These are phyloP conservation scores for Brevimyrus niger DNA, from an alignment of 2,113 vertebrate species.

Conservation along the genomic window DNA sequence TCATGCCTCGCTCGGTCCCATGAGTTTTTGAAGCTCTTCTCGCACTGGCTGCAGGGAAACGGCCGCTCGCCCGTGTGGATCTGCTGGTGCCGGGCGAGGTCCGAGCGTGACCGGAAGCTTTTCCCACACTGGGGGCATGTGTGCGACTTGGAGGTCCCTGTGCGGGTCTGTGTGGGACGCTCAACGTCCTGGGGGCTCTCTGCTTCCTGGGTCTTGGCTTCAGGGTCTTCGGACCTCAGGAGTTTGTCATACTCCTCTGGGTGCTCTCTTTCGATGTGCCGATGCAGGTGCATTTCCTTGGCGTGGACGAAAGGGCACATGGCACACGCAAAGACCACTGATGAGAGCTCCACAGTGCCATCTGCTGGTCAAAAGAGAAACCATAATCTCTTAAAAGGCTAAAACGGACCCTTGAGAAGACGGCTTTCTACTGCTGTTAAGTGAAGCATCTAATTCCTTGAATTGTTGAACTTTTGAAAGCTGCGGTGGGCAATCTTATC, in stretches of 20 bases:
- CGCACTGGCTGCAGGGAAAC: slow-evolving; percentile 33
- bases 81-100: slow-evolving; percentile 43
- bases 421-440: background rate
- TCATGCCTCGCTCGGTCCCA: slow-evolving; percentile 13
- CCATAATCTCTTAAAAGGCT: background rate
- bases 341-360: slow-evolving; percentile 44
- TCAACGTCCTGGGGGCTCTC: slow-evolving; percentile 44
- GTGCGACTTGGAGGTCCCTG: slow-evolving; percentile 1
- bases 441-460: background rate
- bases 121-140: slow-evolving; percentile 43
- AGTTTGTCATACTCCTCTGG: slow-evolving; percentile 40
- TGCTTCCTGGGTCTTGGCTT: slow-evolving; percentile 38
- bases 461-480: background rate
- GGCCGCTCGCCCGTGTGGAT: slow-evolving; percentile 38
- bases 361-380: slow-evolving; percentile 27
- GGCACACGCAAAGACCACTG: slow-evolving; percentile 47
- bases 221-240: slow-evolving; percentile 29
- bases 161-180: slow-evolving; percentile 15
- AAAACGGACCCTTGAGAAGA: background rate
- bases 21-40: slow-evolving; percentile 13
- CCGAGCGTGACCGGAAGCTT: slow-evolving; percentile 45
- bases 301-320: slow-evolving; percentile 51
- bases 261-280: slow-evolving; percentile 44
- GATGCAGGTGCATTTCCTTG: slow-evolving; percentile 47
- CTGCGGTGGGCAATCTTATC: too few relatives aligned